Evolutionary conservation across 1,140 invertebrate species (phyloP), one percentile per base, ranked within the genome.

Genomic region (Drosophila rhopaloa): DNA sequence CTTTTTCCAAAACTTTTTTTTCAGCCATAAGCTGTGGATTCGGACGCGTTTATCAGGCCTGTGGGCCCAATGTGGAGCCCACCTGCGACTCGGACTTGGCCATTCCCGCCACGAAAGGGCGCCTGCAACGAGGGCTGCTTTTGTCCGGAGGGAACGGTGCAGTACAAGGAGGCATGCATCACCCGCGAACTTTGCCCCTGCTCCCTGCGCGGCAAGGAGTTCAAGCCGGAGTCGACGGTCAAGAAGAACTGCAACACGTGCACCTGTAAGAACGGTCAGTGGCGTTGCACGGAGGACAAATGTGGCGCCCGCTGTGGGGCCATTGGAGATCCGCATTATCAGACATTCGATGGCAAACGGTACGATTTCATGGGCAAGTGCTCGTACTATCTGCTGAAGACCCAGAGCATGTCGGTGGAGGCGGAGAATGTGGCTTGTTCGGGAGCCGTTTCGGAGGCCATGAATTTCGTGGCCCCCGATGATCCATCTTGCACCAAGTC

Each of bases 341-440:
- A 94, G 24, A 98, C 97, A 0, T 98, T 98, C 89, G 97, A 98
- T 92, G 97, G 97, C 0, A 95, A 94, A 60, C 94, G 94, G 8
- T 98, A 95, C 90, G 95, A 98, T 91, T 98, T 98, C 91, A 97
- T 97, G 96, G 97, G 97, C 9, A 95, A 96, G 68, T 98, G 97
- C 92, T 95, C 95, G 0, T 98, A 98, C 88, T 96, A 96, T 82
- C 91, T 98, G 44, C 93, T 98, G 1, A 95, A 96, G 76, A 92
- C 93, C 0, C 81, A 93, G 0, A 94, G 96, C 75, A 94, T 96
- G 74, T 95, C 95, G 0, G 94, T 98, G 24, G 95, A 97, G 82
- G 95, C 95, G 1, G 97, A 98, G 92, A 98, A 98, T 89, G 95
- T 96, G 0, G 95, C 95, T 1, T 98, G 97, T 86, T 94, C 95